Evolutionary conservation across 1,140 invertebrate species (phyloP).

Genomic region (Himalopsyche phryganea): DNA sequence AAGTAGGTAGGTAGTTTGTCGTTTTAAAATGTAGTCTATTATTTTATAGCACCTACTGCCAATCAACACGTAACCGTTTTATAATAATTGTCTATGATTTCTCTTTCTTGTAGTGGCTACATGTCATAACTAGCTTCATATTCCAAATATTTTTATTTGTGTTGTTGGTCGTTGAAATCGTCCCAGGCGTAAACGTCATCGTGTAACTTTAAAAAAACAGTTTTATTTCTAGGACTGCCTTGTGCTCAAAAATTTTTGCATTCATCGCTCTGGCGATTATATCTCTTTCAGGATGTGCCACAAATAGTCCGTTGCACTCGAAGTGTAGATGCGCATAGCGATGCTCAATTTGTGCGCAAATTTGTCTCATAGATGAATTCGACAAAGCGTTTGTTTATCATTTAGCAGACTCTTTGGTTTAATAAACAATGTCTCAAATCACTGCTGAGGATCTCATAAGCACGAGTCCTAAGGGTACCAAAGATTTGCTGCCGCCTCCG

Average conservation of each 20-base stretch:
- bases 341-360: conserved; percentile 7
- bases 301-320: background rate
- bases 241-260: conserved; percentile 9
- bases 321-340: background rate
- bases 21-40: no score
- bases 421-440: conserved; percentile 13
- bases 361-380: conserved; percentile 11
- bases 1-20: no score
- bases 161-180: conserved; percentile 17
- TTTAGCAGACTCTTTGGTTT: conserved; percentile 5
- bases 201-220: conserved; percentile 20
- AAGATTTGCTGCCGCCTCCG: conserved; percentile 1
- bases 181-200: conserved; percentile 15
- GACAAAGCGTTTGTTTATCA: conserved; percentile 19
- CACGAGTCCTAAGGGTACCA: background rate
- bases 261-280: conserved; percentile 7
- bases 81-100: background rate
- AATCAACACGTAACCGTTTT: no score
- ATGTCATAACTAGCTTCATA: background rate
- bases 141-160: conserved; percentile 17
- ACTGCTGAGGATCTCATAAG: conserved; percentile 2
- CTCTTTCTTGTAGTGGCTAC: background rate
- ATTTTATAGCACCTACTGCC: no score
- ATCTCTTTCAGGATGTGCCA: background rate
- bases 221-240: conserved; percentile 22